Conservation (phyloP, 2,888 invertebrate species). For the Biston stratarius region DNA sequence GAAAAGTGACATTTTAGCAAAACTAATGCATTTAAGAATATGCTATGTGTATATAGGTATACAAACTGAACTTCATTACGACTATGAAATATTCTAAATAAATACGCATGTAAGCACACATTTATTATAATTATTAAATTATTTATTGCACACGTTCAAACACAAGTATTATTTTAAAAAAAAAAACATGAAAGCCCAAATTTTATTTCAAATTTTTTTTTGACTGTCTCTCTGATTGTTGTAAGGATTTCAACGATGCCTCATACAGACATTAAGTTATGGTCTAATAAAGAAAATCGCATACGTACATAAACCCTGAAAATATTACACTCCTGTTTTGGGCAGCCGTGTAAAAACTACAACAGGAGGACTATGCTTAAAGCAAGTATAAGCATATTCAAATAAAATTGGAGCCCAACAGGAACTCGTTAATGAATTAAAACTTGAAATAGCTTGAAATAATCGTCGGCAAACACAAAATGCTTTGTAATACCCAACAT, state of each 20-base stretch:
- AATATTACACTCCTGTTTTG: too few species aligned
- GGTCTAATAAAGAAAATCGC: too few species aligned
- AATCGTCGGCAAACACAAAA: slow-evolving; percentile 74
- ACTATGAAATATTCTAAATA: not conserved
- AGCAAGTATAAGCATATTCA: not conserved
- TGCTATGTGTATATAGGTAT: not conserved
- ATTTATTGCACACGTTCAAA: not conserved
- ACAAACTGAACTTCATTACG: not conserved
- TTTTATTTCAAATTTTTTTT: too few species aligned
- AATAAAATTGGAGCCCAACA: slow-evolving; percentile 43
- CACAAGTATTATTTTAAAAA: too few species aligned
- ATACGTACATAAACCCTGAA: too few species aligned
- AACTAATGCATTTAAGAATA: not conserved
- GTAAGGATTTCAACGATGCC: too few species aligned
- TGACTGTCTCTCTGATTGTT: too few species aligned
- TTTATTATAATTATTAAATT: not conserved
- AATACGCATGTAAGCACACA: too few species aligned
- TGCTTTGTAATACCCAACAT: slow-evolving; percentile 82
- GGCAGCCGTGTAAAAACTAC: too few species aligned
- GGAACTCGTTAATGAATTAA: slow-evolving; percentile 62
- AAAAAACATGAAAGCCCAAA: too few species aligned
- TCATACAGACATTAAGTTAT: too few species aligned
- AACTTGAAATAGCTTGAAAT: slow-evolving; percentile 55
- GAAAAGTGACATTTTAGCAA: not conserved
- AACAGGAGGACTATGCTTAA: too few species aligned